Percentiles rank a stretch among this genome's conserved stretches.
These are phyloP conservation scores for Phania funesta DNA, from an alignment of 2,888 invertebrate genomes.

Conservation along the genomic window DNA sequence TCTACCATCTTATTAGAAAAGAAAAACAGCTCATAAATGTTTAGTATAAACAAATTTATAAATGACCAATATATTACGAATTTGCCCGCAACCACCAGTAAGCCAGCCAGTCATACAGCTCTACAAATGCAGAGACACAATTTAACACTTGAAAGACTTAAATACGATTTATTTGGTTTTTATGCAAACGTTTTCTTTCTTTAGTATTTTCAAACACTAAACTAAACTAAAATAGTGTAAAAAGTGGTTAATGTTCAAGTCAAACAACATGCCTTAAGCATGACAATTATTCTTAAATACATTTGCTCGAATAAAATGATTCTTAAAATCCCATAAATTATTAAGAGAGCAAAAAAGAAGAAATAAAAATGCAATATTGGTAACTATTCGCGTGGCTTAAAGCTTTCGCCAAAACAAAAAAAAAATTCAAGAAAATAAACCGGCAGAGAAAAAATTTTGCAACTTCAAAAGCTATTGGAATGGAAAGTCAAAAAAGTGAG, in stretches of 20 bases:
- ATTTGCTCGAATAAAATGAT: conserved; percentile 67
- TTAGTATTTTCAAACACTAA: conserved; percentile 17
- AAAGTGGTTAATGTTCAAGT: conserved; percentile 60
- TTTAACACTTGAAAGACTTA: conserved; percentile 65
- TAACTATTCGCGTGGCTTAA: conserved; percentile 45
- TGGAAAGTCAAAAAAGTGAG: conserved; percentile 5
- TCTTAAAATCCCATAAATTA: conserved; percentile 67
- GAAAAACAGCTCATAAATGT: conserved; percentile 50
- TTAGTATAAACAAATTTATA: conserved; percentile 55
- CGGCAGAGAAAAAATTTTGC: conserved; percentile 6
- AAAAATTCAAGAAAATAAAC: conserved; percentile 7
- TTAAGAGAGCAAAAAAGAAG: conserved; percentile 31
- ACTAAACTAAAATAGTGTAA: conserved; percentile 10
- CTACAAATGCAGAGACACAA: conserved; percentile 57
- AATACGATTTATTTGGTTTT: conserved; percentile 50
- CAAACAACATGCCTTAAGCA: conserved; percentile 65
- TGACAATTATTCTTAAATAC: conserved; percentile 68
- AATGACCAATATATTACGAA: conserved; percentile 46
- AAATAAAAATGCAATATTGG: conserved; percentile 14
- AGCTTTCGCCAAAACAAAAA: conserved; percentile 26
- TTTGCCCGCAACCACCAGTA: conserved; percentile 33
- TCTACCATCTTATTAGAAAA: conserved; percentile 39
- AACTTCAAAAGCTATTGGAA: conserved; percentile 38
- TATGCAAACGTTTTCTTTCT: conserved; percentile 26
- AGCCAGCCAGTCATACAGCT: background rate